Base-by-base conservation (phyloP, 2,797 vertebrate species). In the Microctenopoma stevenorrisi region DNA sequence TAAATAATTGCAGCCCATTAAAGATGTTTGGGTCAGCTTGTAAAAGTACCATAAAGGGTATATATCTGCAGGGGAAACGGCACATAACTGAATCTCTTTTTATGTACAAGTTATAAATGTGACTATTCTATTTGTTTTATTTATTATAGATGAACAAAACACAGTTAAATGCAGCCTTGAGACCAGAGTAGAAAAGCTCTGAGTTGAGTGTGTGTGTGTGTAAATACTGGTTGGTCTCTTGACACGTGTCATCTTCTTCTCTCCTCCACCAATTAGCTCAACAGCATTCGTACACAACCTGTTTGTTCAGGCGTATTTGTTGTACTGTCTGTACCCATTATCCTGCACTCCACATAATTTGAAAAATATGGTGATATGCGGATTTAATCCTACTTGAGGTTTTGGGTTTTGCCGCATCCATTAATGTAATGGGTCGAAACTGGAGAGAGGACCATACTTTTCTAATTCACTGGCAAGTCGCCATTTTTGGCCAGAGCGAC, bases 371-470 rank as follows among this genome's bases (percentile, higher is more conserved):
- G 48, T 73, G 66, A 83, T 57, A 64, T 18, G 48, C 18, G 57
- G 47, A 64, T 78, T 61, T 72, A 64, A 74, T 78, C 66, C 56
- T 26, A 33, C 72, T 81, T 63, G 3, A 33, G 22, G 26, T 1
- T 68, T 69, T 40, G 40, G 0, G 6, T 56, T 63, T 66, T 9
- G 33, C 30, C 7, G 22, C 38, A 28, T 72, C 57, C 68, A 81
- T 84, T 86, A 76, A 72, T 82, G 46, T 76, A 73, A 84, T 65
- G 72, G 69, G 56, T 79, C 47, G 42, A 64, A 79, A 66, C 69
- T 54, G 60, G 49, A 56, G 74, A 72, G 44, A 0, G 30, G 40
- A 63, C 42, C 53, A 14, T 15, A 22, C 51, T 83, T 77, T 49
- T 25, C 35, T 68, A 38, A 70, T 74, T 86, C 61, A 6, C 26